Base-by-base conservation (phyloP, 2,113 vertebrate genomes). In the Chunga burmeisteri region DNA sequence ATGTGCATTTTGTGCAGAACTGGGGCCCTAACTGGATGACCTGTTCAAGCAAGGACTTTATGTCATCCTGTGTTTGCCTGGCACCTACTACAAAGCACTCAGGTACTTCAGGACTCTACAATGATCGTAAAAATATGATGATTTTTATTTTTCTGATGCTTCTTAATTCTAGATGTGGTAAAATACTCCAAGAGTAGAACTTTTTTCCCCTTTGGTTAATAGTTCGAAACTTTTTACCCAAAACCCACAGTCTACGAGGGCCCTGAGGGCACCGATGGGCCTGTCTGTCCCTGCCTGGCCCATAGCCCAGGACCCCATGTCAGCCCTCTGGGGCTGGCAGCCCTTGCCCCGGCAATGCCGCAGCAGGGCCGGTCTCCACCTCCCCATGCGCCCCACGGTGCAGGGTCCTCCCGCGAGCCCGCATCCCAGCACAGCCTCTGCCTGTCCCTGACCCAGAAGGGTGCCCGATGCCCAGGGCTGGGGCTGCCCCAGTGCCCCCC, bases 371-470 rank as follows among this genome's bases (percentile, higher is more conserved):
- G 0, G 29, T 40, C 65, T 91, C 59, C 65, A 34, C 27, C 30
- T 68, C 19, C 29, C 32, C 3, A 4, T 4, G 23, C 5, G 1
- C 15, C 42, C 17, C 56, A 36, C 7, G 4, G 2, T 36, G 42
- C 30, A 0, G 0, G 40, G 21, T 44, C 40, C 63, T n/a, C 11
- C 12, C 4, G 2, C 0, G 16, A 12, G 10, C 19, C 53, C 47
- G 5, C 14, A 6, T 11, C 40, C 52, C 65, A 20, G n/a, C 23
- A 11, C 26, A 25, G 27, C 44, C n/a, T 40, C 27, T 0, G 1
- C 62, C 61, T 9, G 30, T 16, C 27, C 40, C 75, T 6, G 10
- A 21, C 16, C 22, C 49, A n/a, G 2, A 6, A 20, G 19, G 4
- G 2, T 46, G 38, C 42, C 71, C 1, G 0, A 9, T 22, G 23